Percentiles rank a stretch among this genome's conserved stretches.
These are phyloP conservation scores for Oncorhynchus mykiss DNA, from an alignment of 2,113 vertebrate species.

Conservation along the genomic window DNA sequence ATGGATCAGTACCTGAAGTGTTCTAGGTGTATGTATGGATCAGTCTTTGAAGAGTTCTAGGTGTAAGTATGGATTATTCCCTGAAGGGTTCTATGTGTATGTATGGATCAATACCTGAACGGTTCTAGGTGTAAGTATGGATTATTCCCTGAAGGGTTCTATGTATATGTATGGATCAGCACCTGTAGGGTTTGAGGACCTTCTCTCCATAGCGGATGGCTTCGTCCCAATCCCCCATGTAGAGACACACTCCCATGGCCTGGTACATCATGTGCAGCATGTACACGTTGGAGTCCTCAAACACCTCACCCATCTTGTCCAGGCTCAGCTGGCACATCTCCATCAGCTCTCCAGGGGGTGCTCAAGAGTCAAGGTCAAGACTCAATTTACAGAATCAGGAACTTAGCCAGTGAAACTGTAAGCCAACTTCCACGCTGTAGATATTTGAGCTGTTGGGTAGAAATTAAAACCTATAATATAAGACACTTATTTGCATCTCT, in stretches of 20 bases:
- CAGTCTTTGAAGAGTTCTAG: too few relatives aligned
- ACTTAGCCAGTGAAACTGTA: too few relatives aligned
- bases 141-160: too few relatives aligned
- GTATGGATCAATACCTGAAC: too few relatives aligned
- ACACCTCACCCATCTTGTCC: conserved; percentile 88
- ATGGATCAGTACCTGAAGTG: too few relatives aligned
- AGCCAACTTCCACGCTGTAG: neutral
- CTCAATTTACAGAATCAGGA: neutral
- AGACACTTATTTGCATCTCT: too few relatives aligned
- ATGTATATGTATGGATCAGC: neutral
- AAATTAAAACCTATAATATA: neutral
- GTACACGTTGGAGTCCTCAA: conserved; percentile 89
- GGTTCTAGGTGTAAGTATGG: too few relatives aligned
- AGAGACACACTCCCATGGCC: conserved; percentile 95
- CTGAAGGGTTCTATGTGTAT: too few relatives aligned
- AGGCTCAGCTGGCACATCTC: conserved; percentile 93
- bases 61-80: too few relatives aligned
- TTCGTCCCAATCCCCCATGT: conserved; percentile 82
- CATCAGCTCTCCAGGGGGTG: conserved; percentile 88
- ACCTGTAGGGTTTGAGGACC: conserved; percentile 90
- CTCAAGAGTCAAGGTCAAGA: conserved; percentile 78
- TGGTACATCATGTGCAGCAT: conserved; percentile 99
- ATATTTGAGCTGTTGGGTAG: neutral
- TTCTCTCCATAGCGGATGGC: conserved; percentile 89
- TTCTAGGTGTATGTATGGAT: too few relatives aligned